phyloP scores from a whole-genome alignment of 2,797 vertebrate genomes.

The Helostoma temminkii region DNA sequence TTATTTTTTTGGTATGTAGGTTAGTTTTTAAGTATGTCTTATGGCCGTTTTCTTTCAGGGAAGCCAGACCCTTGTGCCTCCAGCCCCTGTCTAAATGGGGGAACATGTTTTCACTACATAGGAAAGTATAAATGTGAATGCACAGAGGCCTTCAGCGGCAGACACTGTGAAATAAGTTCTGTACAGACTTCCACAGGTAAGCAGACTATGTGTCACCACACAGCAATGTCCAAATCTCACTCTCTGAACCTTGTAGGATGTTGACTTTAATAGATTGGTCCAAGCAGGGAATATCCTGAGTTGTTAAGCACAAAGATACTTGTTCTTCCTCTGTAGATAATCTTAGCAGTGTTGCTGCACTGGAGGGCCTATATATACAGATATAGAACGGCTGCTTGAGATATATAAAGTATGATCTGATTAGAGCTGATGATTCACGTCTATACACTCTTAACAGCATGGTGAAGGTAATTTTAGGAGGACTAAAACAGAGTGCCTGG shows the following conservation, averaged over 20 bases:
- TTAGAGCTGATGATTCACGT: slow-evolving; percentile 63
- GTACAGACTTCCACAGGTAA: slow-evolving; percentile 72
- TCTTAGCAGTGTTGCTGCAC: slow-evolving; percentile 75
- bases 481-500: slow-evolving; percentile 41
- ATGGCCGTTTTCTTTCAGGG: slow-evolving; percentile 81
- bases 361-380: slow-evolving; percentile 49
- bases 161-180: slow-evolving; percentile 89
- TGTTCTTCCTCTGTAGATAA: slow-evolving; percentile 60
- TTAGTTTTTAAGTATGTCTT: background rate
- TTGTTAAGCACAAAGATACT: slow-evolving; percentile 36
- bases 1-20: background rate
- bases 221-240: slow-evolving; percentile 24
- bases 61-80: slow-evolving; percentile 96
- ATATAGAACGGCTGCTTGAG: slow-evolving; percentile 55
- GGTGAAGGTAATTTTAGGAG: slow-evolving; percentile 63
- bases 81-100: slow-evolving; percentile 94
- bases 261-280: slow-evolving; percentile 39
- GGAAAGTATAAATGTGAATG: slow-evolving; percentile 99
- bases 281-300: slow-evolving; percentile 51
- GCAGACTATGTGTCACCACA: slow-evolving; percentile 43
- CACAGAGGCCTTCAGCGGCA: slow-evolving; percentile 87
- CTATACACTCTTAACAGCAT: slow-evolving; percentile 40
- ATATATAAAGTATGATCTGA: slow-evolving; percentile 61
- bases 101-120: slow-evolving; percentile 98
- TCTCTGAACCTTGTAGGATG: slow-evolving; percentile 11